Base-by-base conservation (phyloP, 1,140 invertebrate species). In the Ganaspis sp. region DNA sequence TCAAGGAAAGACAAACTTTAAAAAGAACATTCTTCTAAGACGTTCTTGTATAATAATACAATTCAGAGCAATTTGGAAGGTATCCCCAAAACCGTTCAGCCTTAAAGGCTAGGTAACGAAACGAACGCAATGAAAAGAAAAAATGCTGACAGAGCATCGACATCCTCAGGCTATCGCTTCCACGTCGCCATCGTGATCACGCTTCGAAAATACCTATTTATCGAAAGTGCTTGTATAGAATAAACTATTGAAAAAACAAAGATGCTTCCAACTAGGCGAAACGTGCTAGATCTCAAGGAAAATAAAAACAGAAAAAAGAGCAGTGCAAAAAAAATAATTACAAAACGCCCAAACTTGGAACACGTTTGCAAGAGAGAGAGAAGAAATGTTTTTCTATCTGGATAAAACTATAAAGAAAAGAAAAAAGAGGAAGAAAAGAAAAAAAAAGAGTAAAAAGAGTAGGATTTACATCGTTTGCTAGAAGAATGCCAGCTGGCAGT, bases 121-220 rank as follows among this genome's bases (percentile, higher is more conserved):
- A 26, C n/a, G 23, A 34, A 26, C 12, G 11, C 37, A 53, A 77
- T 72, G 69, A 73, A 74, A 70, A 74, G 58, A 75, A 73, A 75
- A 45, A 54, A 54, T 34, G 8, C 70, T 75, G 64, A 70, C 71
- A 37, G 42, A 77, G 38, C 37, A 54, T 69, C 26, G 23, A 21
- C 17, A 71, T 73, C 73, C 54, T 34, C 42, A 54, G 75, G 74
- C 72, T 80, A 80, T 74, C 72, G 75, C 75, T 80, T 80, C 78
- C 72, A 73, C 78, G 73, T 80, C 78, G 74, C 74, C 78, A 71
- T 80, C 78, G 74, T 76, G 74, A 74, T 69, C 78, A 79, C 78
- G 74, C 38, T 75, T 79, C 78, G 78, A 76, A 79, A 79, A 79
- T 79, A 79, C 78, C 78, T 79, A 76, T 79, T 69, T 72, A 72